These are phyloP conservation scores for Sandelia bainsii DNA, from an alignment of 2,797 vertebrate species.

Conservation along the genomic window DNA sequence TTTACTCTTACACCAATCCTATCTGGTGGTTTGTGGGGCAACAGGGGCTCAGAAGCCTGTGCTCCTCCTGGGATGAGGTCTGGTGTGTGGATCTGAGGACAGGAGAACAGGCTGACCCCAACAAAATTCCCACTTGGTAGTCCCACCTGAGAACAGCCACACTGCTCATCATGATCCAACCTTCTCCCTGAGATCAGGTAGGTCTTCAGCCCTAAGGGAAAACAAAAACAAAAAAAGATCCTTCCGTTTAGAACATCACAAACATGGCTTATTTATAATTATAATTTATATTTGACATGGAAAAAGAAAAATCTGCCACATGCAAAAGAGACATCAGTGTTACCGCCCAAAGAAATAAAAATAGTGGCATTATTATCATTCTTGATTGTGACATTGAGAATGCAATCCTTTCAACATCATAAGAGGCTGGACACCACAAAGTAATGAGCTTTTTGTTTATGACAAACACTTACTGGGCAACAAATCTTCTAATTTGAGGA, in stretches of 20 bases:
- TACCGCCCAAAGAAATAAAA: not conserved
- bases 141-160: conserved; percentile 86
- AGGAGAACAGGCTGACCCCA: conserved; percentile 63
- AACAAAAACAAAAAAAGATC: not conserved
- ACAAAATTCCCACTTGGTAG: conserved; percentile 82
- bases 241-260: not conserved
- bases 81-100: conserved; percentile 75
- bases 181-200: conserved; percentile 96
- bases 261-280: not conserved
- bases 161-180: conserved; percentile 85
- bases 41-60: conserved; percentile 57
- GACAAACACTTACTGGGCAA: conserved; percentile 10
- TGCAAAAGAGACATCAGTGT: not conserved
- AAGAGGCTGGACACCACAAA: not conserved
- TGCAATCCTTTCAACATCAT: not conserved
- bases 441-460: not conserved
- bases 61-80: conserved; percentile 78
- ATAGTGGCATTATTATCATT: not conserved
- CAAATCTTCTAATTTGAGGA: conserved; percentile 17
- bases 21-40: conserved; percentile 58
- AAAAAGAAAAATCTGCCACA: not conserved
- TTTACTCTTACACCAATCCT: conserved; percentile 51
- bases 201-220: conserved; percentile 90
- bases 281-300: not conserved
- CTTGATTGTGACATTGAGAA: not conserved